Conservation (phyloP, 2,113 vertebrate genomes). For the Thalassarche chlororhynchos region DNA sequence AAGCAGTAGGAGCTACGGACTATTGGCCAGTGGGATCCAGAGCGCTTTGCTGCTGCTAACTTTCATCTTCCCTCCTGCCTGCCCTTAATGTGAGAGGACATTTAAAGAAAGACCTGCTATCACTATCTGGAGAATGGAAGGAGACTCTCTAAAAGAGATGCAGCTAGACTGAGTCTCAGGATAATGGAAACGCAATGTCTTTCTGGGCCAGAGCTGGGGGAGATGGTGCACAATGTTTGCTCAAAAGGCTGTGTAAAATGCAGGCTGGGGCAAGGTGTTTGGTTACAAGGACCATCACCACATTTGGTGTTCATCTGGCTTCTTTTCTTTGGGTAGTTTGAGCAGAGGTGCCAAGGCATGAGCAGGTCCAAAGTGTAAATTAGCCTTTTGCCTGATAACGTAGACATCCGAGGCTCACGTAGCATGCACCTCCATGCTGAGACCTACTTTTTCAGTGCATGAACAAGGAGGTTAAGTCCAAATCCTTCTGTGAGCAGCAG, state of each 20-base stretch:
- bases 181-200: background rate
- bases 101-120: background rate
- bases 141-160: background rate
- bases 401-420: background rate
- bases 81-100: background rate
- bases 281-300: background rate
- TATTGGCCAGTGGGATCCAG: background rate
- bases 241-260: background rate
- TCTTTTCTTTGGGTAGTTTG: background rate
- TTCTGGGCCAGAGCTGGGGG: background rate
- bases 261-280: background rate
- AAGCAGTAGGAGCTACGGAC: background rate
- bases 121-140: background rate
- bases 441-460: background rate
- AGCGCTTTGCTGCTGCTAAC: background rate
- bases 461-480: background rate
- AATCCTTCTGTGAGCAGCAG: background rate
- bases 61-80: background rate
- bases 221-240: background rate
- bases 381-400: background rate
- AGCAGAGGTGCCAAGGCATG: background rate
- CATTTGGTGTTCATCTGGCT: background rate
- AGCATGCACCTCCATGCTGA: fast-evolving
- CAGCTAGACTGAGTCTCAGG: background rate
- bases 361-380: background rate